Evolutionary conservation across 2,888 invertebrate species (phyloP), one percentile per base, ranked within the genome.

Genomic region (Tromatobia lineatoria): DNA sequence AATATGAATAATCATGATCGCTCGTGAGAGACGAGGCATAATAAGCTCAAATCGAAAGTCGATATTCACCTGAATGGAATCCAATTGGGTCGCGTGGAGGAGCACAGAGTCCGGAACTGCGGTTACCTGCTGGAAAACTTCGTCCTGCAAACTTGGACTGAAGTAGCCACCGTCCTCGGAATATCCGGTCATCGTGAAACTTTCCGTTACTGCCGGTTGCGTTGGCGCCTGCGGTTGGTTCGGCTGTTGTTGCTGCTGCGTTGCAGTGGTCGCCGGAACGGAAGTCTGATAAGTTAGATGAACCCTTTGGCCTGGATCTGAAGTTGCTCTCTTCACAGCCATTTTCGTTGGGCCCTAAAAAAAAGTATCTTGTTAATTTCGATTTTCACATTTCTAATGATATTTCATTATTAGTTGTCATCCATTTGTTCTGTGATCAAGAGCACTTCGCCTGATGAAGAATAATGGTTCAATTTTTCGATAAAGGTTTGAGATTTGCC

Each of bases 241-340:
- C 73, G 78, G 64, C 25, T 64, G 64, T 18, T 64, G 64, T 38
- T 89, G 88, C 74, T 88, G 90, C 80, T 89, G 87, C 57, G 82
- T 85, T 15, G 89, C 75, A 81, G 92, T 75, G 13, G 83, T 54
- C 25, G 94, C 87, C 89, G 94, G 89, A 79, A 92, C 71, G 29
- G 85, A 81, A 23, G 94, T 88, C 90, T 94, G 90, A 92, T 94
- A 89, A 90, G 92, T 91, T 71, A 93, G 74, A 66, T 93, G 96
- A 74, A 97, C 92, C 90, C 96, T 95, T 82, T 96, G 96, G 0
- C 96, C 96, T 0, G 97, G 96, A 91, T 97, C 96, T 23, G 96
- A 96, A 80, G 96, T 95, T 70, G 97, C 95, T 88, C 97, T 95
- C 94, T 97, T 97, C 20, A 97, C 97, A 52, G 96, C 96, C 93